Evolutionary conservation across 2,113 vertebrate genomes (phyloP), one percentile per base, ranked within the genome.

Genomic region (Lichenostomus cassidix): DNA sequence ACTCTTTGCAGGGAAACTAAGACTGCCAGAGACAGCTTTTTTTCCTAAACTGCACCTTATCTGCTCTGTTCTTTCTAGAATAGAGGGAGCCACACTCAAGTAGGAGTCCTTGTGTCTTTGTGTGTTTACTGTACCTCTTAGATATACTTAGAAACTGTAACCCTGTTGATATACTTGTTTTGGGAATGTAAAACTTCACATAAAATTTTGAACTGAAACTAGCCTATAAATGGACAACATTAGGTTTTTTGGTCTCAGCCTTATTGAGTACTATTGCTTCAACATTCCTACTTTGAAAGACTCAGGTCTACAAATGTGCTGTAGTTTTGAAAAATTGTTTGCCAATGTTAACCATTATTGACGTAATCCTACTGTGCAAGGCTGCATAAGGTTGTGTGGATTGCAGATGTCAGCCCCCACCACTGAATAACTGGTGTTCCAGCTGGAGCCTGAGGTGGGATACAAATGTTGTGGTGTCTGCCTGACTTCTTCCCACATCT

Each of bases 351-450:
- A 85, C 29, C 58, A 65, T 80, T 64, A 81, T 33, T 27, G 39
- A 25, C 3, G 5, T 67, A 75, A 50, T 7, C 28, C 77, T 75
- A 13, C 35, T 46, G 55, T 49, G 53, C 64, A 65, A 90, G 59
- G 37, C 42, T 82, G 56, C 24, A 20, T 37, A n/a, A 83, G 20
- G 5, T 47, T 21, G 42, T n/a, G 44, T 25, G 70, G 29, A 69
- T 49, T 47, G 56, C 18, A 62, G 64, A 89, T 35, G n/a, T 67
- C 62, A 79, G 64, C 47, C 55, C 23, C 0, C 4, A 8, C 60
- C 84, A 77, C 25, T 70, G 47, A 76, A 39, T 58, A 80, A 76
- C 52, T 59, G 53, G 23, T 75, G 83, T 60, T 95, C 21, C 75
- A 78, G 52, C 39, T 82, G 76, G 79, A 77, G 23, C 42, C 47